Conservation (phyloP, 1,140 invertebrate genomes). For the Propsilocerus akamusi region DNA sequence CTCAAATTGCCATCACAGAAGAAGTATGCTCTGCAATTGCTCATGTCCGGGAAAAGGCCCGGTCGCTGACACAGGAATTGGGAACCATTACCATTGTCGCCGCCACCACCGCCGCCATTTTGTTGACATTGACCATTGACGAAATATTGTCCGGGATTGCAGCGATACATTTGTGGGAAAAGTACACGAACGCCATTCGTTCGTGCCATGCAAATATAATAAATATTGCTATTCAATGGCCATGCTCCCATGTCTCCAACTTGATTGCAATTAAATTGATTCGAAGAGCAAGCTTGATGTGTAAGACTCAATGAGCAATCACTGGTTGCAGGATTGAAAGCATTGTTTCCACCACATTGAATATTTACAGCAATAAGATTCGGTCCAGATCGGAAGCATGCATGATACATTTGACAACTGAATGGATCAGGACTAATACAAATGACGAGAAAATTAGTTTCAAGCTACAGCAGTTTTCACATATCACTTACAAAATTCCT, state of each 20-base stretch:
- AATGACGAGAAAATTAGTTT: neutral
- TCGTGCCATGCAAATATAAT: constrained; percentile 20
- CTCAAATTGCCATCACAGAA: constrained; percentile 17
- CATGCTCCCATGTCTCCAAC: constrained; percentile 18
- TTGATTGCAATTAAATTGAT: constrained; percentile 12
- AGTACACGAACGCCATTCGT: constrained; percentile 15
- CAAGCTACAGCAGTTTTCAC: neutral
- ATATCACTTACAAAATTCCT: neutral
- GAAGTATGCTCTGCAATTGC: constrained; percentile 18
- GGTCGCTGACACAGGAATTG: neutral
- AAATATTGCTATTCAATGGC: constrained; percentile 20
- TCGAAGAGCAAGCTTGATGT: constrained; percentile 12
- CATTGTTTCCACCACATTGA: constrained; percentile 18
- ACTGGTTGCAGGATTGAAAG: constrained; percentile 16
- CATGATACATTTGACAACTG: constrained; percentile 24
- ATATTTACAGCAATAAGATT: constrained; percentile 16
- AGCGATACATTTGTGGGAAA: constrained; percentile 21
- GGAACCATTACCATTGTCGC: neutral
- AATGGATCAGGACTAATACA: constrained; percentile 25
- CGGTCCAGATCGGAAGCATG: constrained; percentile 20
- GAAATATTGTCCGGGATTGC: constrained; percentile 19
- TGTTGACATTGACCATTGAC: constrained; percentile 12
- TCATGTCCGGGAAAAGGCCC: constrained; percentile 12
- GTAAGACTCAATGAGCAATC: constrained; percentile 17
- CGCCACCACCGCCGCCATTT: neutral